These are phyloP conservation scores for Spodoptera frugiperda DNA, from an alignment of 1,140 invertebrate species.

Conservation along the genomic window DNA sequence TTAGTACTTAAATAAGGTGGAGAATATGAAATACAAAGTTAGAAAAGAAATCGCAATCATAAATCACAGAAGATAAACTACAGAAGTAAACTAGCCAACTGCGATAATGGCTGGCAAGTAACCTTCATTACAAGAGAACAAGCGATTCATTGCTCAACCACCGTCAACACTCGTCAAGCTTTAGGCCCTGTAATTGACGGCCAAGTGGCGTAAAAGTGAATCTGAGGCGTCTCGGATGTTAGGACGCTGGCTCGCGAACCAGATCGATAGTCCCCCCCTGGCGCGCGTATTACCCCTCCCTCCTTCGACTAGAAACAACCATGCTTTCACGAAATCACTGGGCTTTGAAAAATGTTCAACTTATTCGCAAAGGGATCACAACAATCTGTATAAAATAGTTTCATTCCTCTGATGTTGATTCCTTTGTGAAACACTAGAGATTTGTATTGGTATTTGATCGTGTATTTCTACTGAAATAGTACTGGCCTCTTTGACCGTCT, in stretches of 20 bases:
- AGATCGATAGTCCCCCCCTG: conserved; percentile 57
- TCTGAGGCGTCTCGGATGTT: conserved; percentile 56
- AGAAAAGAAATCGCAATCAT: too few relatives aligned
- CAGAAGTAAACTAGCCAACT: background rate
- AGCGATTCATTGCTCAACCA: conserved; percentile 40
- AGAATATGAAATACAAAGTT: background rate
- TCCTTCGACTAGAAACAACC: conserved; percentile 36
- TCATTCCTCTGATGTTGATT: background rate
- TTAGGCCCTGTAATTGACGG: conserved; percentile 60
- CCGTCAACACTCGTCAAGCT: conserved; percentile 56
- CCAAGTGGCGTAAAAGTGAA: conserved; percentile 67
- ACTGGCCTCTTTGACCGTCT: background rate
- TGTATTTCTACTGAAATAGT: background rate
- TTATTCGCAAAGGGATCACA: conserved; percentile 21
- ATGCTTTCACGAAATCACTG: conserved; percentile 38
- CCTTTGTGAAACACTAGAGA: background rate
- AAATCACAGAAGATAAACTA: background rate
- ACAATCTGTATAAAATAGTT: conserved; percentile 29
- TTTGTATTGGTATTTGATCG: conserved; percentile 10
- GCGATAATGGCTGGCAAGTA: background rate
- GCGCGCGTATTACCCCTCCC: conserved; percentile 1
- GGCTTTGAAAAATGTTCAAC: conserved; percentile 21
- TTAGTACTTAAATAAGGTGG: too few relatives aligned
- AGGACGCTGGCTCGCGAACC: conserved; percentile 49
- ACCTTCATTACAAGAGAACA: conserved; percentile 34